phyloP scores from a whole-genome alignment of 1,140 invertebrate genomes.

The Macrosteles quadrilineatus region DNA sequence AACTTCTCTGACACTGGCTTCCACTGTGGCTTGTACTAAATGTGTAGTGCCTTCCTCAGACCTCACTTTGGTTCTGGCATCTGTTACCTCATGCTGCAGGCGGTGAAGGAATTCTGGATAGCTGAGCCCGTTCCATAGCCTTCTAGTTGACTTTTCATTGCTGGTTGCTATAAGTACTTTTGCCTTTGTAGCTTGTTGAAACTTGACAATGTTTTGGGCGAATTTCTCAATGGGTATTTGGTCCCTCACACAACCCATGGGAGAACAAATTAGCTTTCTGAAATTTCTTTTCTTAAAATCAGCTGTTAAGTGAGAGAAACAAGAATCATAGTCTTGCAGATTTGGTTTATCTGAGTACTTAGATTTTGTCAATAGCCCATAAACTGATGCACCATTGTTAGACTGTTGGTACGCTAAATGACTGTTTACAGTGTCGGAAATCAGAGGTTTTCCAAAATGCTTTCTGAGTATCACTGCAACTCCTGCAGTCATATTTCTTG shows the following conservation, averaged over 20 bases:
- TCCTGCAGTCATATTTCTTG: not conserved
- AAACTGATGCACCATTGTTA: not conserved
- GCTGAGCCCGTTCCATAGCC: not conserved
- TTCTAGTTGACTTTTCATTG: not conserved
- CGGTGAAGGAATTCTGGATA: not conserved
- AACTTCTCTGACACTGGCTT: too few relatives aligned
- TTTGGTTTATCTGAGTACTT: not conserved
- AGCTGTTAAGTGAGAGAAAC: too few relatives aligned
- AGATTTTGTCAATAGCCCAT: not conserved
- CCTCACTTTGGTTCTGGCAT: not conserved
- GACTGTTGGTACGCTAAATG: not conserved
- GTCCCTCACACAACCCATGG: slow-evolving; percentile 7
- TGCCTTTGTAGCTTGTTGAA: not conserved
- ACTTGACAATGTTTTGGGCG: not conserved
- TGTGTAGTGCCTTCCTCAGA: too few relatives aligned
- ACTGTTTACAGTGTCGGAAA: not conserved
- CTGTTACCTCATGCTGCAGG: not conserved
- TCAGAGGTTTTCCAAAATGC: not conserved
- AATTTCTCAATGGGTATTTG: not conserved
- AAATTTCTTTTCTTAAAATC: not conserved
- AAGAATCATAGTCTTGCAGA: not conserved
- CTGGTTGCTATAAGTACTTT: not conserved
- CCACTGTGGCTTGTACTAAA: too few relatives aligned
- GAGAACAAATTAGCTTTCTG: not conserved
- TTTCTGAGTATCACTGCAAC: not conserved